Evolutionary conservation across 2,888 invertebrate genomes (phyloP), one percentile per base, ranked within the genome.

Genomic region (Apamea epomidion): DNA sequence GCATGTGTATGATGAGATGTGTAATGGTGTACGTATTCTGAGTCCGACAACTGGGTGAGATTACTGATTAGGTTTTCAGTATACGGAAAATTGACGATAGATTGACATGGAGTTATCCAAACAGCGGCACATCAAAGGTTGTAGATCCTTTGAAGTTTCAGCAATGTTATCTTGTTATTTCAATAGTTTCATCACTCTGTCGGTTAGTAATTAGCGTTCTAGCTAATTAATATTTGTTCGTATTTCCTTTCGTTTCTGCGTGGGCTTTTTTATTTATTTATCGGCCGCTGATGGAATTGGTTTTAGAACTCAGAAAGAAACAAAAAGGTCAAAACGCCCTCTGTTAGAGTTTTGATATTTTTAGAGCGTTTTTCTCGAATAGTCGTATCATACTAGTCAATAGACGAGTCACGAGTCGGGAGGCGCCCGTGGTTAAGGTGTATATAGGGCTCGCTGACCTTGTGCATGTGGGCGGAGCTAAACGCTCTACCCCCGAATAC

Each of bases 111-210:
- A 37, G n/a, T 58, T 51, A 67, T 70, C 29, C 16, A 78, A 69
- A 78, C 75, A 18, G 25, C 71, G 51, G 29, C 51, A 74, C 45
- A 77, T 83, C 70, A 83, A 83, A 78, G 42, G 70, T 12, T 12
- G 10, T 32, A n/a, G n/a, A 75, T 85, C 85, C 78, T 76, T 85
- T 80, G 72, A 81, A 75, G 54, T 54, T n/a, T 21, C 25, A 14
- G 29, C 48, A 51, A 51, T 73, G 54, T 75, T 75, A 60, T 73
- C 60, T 65, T 78, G 21, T 65, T 69, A 75, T 75, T 81, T 65
- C 60, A 77, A 68, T 68, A 75, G 74, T 69, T 65, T 29, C 48
- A 37, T 60, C n/a, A 37, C 60, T 51, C 0, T 45, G 37, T 29
- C 5, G 14, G 37, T 69, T 60, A 64, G 51, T 77, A 48, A 78